Conservation (phyloP, 2,113 vertebrate species). For the Vulpes lagopus region DNA sequence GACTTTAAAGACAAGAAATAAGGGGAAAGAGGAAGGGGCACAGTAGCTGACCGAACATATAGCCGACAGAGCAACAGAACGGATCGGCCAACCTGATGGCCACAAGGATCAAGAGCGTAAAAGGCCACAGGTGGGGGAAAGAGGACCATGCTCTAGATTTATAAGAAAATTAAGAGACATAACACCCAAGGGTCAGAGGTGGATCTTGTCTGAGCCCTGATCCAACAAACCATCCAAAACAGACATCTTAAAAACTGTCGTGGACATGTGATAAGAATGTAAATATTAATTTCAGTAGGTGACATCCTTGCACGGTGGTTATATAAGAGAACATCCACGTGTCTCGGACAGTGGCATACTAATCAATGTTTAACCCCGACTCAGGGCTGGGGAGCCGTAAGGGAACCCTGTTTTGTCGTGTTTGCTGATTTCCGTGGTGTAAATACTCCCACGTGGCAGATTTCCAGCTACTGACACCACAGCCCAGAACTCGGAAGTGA, state of each 20-base stretch:
- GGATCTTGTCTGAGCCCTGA: neutral
- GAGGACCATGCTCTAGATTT: neutral
- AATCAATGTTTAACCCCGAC: neutral
- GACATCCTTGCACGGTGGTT: rapidly evolving
- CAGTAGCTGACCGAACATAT: neutral
- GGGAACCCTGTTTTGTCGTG: too few species aligned
- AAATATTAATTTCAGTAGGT: neutral
- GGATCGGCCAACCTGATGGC: neutral
- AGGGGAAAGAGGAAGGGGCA: neutral
- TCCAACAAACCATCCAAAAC: neutral
- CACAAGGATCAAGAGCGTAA: neutral
- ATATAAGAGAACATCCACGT: neutral
- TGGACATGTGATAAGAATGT: neutral
- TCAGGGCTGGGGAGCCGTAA: neutral
- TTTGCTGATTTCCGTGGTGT: neutral
- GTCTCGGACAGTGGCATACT: rapidly evolving
- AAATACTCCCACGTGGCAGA: neutral
- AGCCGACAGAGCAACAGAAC: rapidly evolving
- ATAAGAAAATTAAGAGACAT: neutral
- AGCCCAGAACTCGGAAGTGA: neutral
- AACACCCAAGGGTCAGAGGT: neutral
- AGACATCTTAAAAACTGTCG: neutral
- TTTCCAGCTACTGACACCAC: neutral
- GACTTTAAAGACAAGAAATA: neutral
- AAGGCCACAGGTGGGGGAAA: neutral